Base-by-base conservation (phyloP, 2,113 vertebrate species). In the Psophia crepitans region DNA sequence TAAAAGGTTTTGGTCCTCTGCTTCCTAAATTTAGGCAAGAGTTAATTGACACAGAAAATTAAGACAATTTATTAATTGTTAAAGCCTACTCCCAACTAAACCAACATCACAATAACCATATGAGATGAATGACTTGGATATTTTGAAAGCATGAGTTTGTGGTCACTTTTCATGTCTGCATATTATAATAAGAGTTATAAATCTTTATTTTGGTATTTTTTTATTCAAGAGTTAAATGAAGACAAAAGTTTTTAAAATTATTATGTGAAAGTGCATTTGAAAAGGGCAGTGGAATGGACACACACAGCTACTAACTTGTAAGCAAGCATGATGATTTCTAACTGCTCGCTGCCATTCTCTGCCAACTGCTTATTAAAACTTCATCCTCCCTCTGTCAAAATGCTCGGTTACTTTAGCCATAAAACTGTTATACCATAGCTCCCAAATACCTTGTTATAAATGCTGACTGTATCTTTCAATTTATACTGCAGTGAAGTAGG, bases 401-500 rank as follows among this genome's bases (percentile, higher is more conserved):
- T 80, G 65, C 74, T 68, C 69, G 69, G 79, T 76, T 87, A 44
- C 77, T 87, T 93, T 49, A 87, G 69, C 74, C 61, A 46, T 92
- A 89, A 89, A 91, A 84, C 92, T 91, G 88, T 94, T 97, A 76
- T 6, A 60, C 69, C 41, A 18, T 46, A 65, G 80, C 57, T 95
- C 61, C 74, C 86, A 92, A 91, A 78, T 97, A 96, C 84, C 92
- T 82, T 87, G 84, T 94, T 97, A 73, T 83, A 92, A 96, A 96
- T 89, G 89, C 89, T 89, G 86, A 82, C 92, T 89, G 56, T 97
- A 94, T 94, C 84, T 95, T 92, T 96, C 94, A 95, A 71, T 97
- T 97, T 95, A 73, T 82, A 79, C 69, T 85, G 80, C 77, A 87
- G 74, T 91, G 77, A 84, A 89, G 86, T 89, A 87, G 92, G 96